Evolutionary conservation across 2,888 invertebrate species (phyloP).

Genomic region (Drosophila barbarae): DNA sequence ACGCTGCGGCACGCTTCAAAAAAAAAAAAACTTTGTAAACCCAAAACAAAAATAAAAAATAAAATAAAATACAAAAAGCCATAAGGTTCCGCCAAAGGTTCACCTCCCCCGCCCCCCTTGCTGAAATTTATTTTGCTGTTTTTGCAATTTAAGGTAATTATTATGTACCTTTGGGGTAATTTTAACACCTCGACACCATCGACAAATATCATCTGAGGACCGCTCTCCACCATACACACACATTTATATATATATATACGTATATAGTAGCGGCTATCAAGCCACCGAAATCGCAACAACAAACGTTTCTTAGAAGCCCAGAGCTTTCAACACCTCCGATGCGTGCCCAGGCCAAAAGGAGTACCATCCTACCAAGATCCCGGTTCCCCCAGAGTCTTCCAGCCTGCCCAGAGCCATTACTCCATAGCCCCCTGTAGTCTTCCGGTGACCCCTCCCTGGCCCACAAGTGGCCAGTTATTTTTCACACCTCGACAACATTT

Average conservation of each 20-base stretch:
- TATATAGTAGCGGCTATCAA: slow-evolving; percentile 53
- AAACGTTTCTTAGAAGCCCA: slow-evolving; percentile 77
- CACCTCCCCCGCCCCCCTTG: background rate
- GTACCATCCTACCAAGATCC: slow-evolving; percentile 16
- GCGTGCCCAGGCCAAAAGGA: slow-evolving; percentile 59
- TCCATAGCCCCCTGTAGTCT: slow-evolving; percentile 1
- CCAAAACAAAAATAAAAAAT: background rate
- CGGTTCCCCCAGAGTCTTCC: background rate
- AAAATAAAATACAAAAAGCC: slow-evolving; percentile 1
- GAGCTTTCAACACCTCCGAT: slow-evolving; percentile 75
- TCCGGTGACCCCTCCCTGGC: background rate
- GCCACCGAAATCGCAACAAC: slow-evolving; percentile 67
- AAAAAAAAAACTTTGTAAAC: background rate
- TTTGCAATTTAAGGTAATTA: slow-evolving; percentile 79
- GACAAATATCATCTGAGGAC: slow-evolving; percentile 74
- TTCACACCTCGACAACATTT: slow-evolving; percentile 78
- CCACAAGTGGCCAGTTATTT: slow-evolving; percentile 70
- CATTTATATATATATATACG: slow-evolving; percentile 3
- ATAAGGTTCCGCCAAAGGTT: slow-evolving; percentile 52
- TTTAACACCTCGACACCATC: slow-evolving; percentile 80
- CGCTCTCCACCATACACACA: slow-evolving; percentile 10
- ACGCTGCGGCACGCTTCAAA: slow-evolving; percentile 61
- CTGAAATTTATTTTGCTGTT: slow-evolving; percentile 77
- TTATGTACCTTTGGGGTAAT: slow-evolving; percentile 80
- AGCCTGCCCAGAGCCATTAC: background rate